Evolutionary conservation across 2,888 invertebrate species (phyloP), one percentile per base, ranked within the genome.

Genomic region (Cosmia trapezina): DNA sequence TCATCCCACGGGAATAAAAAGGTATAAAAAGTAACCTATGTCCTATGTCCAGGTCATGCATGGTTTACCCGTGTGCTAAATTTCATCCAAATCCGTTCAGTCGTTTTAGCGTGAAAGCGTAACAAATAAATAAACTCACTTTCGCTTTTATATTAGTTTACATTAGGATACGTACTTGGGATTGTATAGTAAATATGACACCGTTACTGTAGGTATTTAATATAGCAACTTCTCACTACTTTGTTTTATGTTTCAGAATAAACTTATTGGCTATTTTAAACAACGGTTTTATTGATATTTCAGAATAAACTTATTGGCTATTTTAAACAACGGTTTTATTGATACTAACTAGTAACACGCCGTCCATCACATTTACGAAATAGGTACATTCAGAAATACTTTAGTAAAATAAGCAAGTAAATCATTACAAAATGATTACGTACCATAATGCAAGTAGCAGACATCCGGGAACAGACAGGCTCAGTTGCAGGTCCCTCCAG

Each of bases 401-500:
- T 17, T 22, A n/a, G n/a, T 28, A 0, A 47, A 17, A 49, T 28
- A 28, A 17, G 12, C 0, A n/a, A 69, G 33, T 43, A 70, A 69
- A 66, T 41, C 9, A 28, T 97, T 93, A 45, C 14, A 53, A 53
- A 75, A 67, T 41, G 12, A 28, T 96, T 94, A 45, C 14, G 53
- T 22, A 98, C 97, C 97, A 98, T 83, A 98, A 93, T 75, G 96
- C 93, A 70, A 98, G 95, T 28, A 98, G 96, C 61, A 98, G 92
- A 68, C 97, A 96, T 78, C 98, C 98, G 11, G 98, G 98, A 45
- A 98, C 88, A 0, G 98, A 98, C 76, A 98, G 95, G 47, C 97
- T 97, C 67, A 98, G 92, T 90, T 98, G 98, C 41, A 98, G 93
- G 63, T 97, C 96, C 84, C 98, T 96, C 97, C 98, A 98, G 86